A percentile compares a stretch with the other conserved stretches of the same genome.
Evolutionary conservation across 1,140 invertebrate species (phyloP).

Genomic region (Hestina assimilis): DNA sequence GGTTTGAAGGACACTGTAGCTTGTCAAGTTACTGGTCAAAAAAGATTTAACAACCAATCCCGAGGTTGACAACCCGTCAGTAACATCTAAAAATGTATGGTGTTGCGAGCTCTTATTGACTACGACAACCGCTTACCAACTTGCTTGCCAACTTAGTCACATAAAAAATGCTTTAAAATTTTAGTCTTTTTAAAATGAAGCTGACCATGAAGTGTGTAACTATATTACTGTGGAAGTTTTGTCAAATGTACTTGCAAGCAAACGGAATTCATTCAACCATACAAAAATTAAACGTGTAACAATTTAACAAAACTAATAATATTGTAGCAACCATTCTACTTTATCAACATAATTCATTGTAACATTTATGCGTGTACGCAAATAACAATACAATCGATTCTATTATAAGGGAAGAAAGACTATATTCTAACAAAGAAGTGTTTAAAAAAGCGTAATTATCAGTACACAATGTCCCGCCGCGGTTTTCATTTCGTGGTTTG

Average conservation of each 20-base stretch:
- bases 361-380: background rate
- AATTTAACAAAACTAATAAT: background rate
- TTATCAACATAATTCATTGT: background rate
- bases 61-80: too few relatives aligned
- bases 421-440: background rate
- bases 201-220: too few relatives aligned
- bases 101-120: too few relatives aligned
- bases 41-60: too few relatives aligned
- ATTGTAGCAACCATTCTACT: background rate
- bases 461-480: constrained; percentile 11
- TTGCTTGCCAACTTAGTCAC: too few relatives aligned
- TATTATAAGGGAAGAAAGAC: background rate
- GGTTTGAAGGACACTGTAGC: too few relatives aligned
- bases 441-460: background rate
- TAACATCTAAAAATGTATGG: too few relatives aligned
- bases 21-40: too few relatives aligned
- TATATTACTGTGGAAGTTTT: too few relatives aligned
- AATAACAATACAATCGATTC: background rate
- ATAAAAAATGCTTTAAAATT: too few relatives aligned
- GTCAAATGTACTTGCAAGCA: background rate
- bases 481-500: constrained; percentile 17
- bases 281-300: background rate
- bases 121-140: too few relatives aligned
- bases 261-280: background rate
- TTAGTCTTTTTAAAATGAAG: too few relatives aligned